Conservation (phyloP, 2,113 vertebrate genomes). For the Cynopterus brachyotis region DNA sequence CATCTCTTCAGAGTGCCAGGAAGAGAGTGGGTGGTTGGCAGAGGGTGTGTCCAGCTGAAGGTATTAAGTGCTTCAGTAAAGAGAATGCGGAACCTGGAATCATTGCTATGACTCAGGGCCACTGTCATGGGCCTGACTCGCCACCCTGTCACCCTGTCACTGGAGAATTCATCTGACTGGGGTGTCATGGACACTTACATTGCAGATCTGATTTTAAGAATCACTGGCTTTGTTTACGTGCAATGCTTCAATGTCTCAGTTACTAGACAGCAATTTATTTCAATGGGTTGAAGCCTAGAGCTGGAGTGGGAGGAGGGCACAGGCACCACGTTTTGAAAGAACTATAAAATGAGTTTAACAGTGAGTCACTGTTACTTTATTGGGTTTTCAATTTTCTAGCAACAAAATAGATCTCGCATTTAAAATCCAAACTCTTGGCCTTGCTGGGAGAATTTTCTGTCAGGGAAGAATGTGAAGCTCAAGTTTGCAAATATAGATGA, state of each 20-base stretch:
- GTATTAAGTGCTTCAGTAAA: not conserved
- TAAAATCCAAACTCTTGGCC: constrained; percentile 6
- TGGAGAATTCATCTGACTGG: not conserved
- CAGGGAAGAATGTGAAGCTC: not conserved
- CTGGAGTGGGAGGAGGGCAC: too few relatives aligned
- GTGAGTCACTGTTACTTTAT: not conserved
- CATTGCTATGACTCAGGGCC: not conserved
- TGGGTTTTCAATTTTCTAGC: constrained; percentile 12
- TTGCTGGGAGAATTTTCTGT: not conserved
- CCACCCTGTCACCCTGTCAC: too few relatives aligned
- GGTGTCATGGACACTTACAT: not conserved
- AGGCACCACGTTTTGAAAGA: not conserved
- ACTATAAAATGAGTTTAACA: not conserved
- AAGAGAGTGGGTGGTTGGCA: constrained; percentile 41
- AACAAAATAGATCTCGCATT: not conserved
- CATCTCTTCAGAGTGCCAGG: not conserved
- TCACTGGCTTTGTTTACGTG: not conserved
- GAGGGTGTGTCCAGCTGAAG: not conserved
- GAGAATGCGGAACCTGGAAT: not conserved
- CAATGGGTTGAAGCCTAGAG: not conserved
- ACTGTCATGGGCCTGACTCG: not conserved
- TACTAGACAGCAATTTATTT: not conserved
- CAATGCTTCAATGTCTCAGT: not conserved
- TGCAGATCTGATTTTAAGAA: not conserved
- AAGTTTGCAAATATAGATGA: not conserved